phyloP scores from a whole-genome alignment of 2,797 vertebrate genomes.

The Acomys russatus region DNA sequence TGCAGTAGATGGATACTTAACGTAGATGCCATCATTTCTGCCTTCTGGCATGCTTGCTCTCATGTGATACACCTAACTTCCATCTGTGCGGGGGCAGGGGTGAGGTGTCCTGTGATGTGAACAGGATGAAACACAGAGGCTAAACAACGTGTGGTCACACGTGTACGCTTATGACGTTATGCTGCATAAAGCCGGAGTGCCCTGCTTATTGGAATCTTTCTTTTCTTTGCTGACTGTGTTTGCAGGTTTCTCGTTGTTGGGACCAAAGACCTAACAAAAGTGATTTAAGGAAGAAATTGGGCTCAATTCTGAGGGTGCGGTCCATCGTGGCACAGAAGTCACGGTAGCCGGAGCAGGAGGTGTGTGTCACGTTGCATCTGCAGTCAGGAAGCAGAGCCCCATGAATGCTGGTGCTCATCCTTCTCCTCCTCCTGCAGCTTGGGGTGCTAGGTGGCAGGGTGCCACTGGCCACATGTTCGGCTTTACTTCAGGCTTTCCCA shows the following conservation, averaged over 20 bases:
- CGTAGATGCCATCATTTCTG: background rate
- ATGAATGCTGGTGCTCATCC: background rate
- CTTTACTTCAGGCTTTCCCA: background rate
- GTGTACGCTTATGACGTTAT: background rate
- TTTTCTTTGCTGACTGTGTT: background rate
- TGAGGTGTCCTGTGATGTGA: background rate
- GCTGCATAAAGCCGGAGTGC: background rate
- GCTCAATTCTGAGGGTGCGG: background rate
- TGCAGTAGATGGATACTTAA: background rate
- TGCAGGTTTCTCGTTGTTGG: background rate
- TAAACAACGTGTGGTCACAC: background rate
- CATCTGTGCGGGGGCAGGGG: accelerated
- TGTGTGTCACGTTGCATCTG: background rate
- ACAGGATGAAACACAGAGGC: background rate
- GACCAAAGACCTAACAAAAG: background rate
- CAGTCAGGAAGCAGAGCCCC: background rate
- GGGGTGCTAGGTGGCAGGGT: background rate
- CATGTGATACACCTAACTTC: background rate
- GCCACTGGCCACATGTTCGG: background rate
- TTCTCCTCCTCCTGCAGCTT: background rate
- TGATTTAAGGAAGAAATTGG: background rate
- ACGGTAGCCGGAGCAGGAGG: background rate
- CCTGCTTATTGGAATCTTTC: background rate
- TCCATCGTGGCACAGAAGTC: background rate
- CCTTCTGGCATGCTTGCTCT: background rate